phyloP scores from a whole-genome alignment of 2,888 invertebrate species.

The Drosophila cyrtoloma region DNA sequence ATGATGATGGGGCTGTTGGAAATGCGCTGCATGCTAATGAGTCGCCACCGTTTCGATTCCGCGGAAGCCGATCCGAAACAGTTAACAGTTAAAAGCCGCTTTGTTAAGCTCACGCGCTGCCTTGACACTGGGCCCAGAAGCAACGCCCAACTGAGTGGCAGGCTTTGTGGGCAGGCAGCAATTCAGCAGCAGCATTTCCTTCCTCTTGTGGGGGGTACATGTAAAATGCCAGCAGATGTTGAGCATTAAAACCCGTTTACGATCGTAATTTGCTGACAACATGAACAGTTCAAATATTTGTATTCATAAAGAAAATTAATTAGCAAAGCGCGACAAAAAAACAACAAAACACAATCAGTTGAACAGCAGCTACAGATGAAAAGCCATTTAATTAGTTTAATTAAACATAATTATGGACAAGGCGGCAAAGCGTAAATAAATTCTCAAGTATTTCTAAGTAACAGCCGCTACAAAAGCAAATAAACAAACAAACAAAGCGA shows the following conservation, averaged over 20 bases:
- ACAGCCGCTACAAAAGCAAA: slow-evolving; percentile 30
- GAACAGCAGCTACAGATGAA: slow-evolving; percentile 37
- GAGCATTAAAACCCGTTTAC: slow-evolving; percentile 66
- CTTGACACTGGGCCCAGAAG: slow-evolving; percentile 61
- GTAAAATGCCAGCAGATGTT: slow-evolving; percentile 42
- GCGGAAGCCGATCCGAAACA: slow-evolving; percentile 52
- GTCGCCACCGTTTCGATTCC: slow-evolving; percentile 22
- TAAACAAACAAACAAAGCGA: slow-evolving; percentile 25
- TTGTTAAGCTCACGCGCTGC: slow-evolving; percentile 41
- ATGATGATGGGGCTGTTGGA: slow-evolving; percentile 27
- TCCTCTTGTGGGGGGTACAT: slow-evolving; percentile 4
- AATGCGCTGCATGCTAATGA: slow-evolving; percentile 58
- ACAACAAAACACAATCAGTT: slow-evolving; percentile 11
- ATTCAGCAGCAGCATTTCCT: background rate
- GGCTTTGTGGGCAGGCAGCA: slow-evolving; percentile 37
- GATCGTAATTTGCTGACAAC: slow-evolving; percentile 47
- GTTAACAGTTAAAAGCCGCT: slow-evolving; percentile 44
- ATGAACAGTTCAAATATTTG: slow-evolving; percentile 66
- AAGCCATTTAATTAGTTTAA: slow-evolving; percentile 73
- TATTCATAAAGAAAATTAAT: slow-evolving; percentile 70
- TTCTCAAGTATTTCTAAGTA: slow-evolving; percentile 29
- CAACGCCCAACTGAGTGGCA: slow-evolving; percentile 21
- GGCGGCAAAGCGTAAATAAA: slow-evolving; percentile 43
- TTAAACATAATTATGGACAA: slow-evolving; percentile 72
- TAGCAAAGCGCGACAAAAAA: slow-evolving; percentile 59